Evolutionary conservation across 30 jellyfish, hydroid and myxozoan genomes (phyloP), one percentile per base, ranked within the genome.

Genomic region (Catostylus mosaicus): DNA sequence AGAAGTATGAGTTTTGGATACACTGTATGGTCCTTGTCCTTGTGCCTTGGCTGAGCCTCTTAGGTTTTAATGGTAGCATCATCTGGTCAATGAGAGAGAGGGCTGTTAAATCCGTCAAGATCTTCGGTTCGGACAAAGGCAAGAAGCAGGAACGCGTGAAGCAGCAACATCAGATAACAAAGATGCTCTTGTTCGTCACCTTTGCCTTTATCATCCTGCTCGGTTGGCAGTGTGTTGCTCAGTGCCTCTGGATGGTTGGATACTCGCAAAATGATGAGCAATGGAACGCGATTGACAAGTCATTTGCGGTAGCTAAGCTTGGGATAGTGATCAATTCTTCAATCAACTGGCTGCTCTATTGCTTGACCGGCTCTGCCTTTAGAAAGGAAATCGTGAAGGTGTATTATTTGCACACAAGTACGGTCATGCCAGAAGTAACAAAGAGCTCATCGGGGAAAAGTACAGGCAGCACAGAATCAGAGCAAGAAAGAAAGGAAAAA

Each of bases 151-250:
- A 68, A 35, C 78, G 85, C 57, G 23, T 18, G 43, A 43, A 48
- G 56, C 92, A 73, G 30, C 91, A 89, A 22, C 88, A 62, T 35
- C 95, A 89, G 67, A 83, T 89, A 75, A 89, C 97, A 6, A 32
- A 85, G 66, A 77, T 73, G 81, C 90, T 89, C 51, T 85, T 89
- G 29, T 32, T 65, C 27, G 95, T 89, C 54, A 89, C 95, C 12
- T 72, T 82, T 52, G 51, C 95, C 19, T 89, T 89, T 50, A 88
- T 89, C 46, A 33, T 83, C 60, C 75, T 89, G 63, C 91, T 89
- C 24, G 95, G 91, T 37, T 75, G 95, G 95, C 97, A 89, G 47
- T 89, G 97, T 82, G 57, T 89, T 31, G 51, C 95, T 14, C 97
- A 89, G 73, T 89, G 97, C 70, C 57, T 89, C 31, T 89, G 88